Evolutionary conservation across 1,140 invertebrate species (phyloP).

Genomic region (Oscheius sp.): DNA sequence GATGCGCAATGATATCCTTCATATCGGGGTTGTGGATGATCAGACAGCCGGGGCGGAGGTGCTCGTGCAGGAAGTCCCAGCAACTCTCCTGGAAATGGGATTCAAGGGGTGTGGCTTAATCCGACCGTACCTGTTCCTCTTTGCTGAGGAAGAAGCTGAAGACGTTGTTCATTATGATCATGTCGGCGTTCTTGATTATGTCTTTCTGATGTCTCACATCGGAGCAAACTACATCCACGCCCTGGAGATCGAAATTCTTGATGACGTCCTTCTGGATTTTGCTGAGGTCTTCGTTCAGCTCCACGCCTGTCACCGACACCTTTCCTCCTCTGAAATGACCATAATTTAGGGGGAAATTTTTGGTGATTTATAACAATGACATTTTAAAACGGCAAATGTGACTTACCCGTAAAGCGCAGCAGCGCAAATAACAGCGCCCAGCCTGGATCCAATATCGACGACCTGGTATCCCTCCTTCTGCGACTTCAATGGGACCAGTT

Average conservation of each 20-base stretch:
- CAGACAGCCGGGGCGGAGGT: neutral
- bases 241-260: slow-evolving; percentile 64
- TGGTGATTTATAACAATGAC: neutral
- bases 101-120: neutral
- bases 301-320: slow-evolving; percentile 69
- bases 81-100: neutral
- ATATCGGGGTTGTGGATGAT: slow-evolving; percentile 17
- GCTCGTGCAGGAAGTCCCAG: slow-evolving; percentile 3
- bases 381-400: neutral
- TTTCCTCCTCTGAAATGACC: slow-evolving; percentile 58
- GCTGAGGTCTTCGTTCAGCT: slow-evolving; percentile 72
- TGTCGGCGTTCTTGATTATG: slow-evolving; percentile 66
- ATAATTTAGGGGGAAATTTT: slow-evolving; percentile 66
- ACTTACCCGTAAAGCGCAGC: slow-evolving; percentile 62
- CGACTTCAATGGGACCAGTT: slow-evolving; percentile 65
- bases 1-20: slow-evolving; percentile 7
- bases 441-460: slow-evolving; percentile 72
- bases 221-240: neutral
- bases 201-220: slow-evolving; percentile 64
- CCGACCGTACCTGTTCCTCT: slow-evolving; percentile 63
- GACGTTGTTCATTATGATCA: slow-evolving; percentile 70
- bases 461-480: slow-evolving; percentile 67
- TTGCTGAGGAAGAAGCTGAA: slow-evolving; percentile 70
- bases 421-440: slow-evolving; percentile 72
- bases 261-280: slow-evolving; percentile 69